These are phyloP conservation scores for Ericerus pela DNA, from an alignment of 1,140 invertebrate species.

Conservation along the genomic window DNA sequence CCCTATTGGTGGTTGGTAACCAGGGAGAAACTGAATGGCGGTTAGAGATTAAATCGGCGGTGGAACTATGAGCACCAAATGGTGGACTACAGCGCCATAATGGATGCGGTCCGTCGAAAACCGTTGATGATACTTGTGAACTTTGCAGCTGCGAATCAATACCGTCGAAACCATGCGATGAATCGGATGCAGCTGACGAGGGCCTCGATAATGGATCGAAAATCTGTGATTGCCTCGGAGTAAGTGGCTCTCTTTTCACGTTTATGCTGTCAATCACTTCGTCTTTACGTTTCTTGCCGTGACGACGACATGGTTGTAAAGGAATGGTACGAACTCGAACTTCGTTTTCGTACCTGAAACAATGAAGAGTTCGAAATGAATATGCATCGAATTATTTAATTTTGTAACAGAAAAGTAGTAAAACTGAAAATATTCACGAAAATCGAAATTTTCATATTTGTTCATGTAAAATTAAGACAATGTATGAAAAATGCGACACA, in stretches of 20 bases:
- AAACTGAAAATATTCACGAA: background rate
- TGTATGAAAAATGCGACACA: too few relatives aligned
- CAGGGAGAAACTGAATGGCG: too few relatives aligned
- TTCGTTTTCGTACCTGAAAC: conserved; percentile 58
- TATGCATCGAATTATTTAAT: background rate
- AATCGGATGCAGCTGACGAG: conserved; percentile 13
- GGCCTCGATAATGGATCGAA: conserved; percentile 18
- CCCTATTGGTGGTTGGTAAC: too few relatives aligned
- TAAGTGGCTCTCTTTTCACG: conserved; percentile 2
- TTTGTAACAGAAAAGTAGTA: background rate
- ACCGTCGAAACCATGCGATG: conserved; percentile 44
- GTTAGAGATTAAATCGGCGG: too few relatives aligned
- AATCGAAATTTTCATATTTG: too few relatives aligned
- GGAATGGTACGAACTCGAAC: conserved; percentile 70
- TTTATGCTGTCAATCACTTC: conserved; percentile 34
- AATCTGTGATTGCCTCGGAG: background rate
- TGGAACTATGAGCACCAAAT: too few relatives aligned
- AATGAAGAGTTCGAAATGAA: conserved; percentile 12
- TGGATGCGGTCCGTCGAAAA: conserved; percentile 58
- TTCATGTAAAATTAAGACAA: too few relatives aligned
- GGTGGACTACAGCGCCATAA: too few relatives aligned
- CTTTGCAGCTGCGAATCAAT: conserved; percentile 60
- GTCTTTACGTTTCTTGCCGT: conserved; percentile 62
- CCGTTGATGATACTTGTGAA: conserved; percentile 52
- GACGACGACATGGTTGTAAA: conserved; percentile 59